Conservation (phyloP, 2,888 invertebrate species). For the Orthosia gothica region DNA sequence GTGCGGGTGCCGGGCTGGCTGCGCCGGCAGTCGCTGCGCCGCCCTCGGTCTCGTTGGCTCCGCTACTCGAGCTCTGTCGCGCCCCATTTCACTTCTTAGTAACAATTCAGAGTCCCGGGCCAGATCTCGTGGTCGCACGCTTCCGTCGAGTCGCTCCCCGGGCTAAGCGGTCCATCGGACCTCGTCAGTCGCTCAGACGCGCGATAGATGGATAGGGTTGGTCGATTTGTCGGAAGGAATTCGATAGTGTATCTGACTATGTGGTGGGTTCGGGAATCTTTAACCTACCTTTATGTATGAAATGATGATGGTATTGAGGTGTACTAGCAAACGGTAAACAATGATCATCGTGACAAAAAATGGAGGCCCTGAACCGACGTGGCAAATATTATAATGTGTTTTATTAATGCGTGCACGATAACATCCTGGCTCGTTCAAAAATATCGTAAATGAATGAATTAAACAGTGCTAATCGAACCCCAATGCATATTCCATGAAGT, state of each 20-base stretch:
- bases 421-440: slow-evolving; percentile 35
- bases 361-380: slow-evolving; percentile 40
- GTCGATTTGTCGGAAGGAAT: slow-evolving; percentile 17
- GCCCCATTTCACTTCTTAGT: slow-evolving; percentile 80
- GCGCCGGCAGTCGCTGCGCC: slow-evolving; percentile 68
- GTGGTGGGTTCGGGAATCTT: slow-evolving; percentile 20
- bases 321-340: slow-evolving; percentile 48
- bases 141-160: slow-evolving; percentile 54
- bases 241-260: slow-evolving; percentile 26
- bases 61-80: slow-evolving; percentile 82
- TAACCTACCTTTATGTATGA: slow-evolving; percentile 34
- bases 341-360: slow-evolving; percentile 44
- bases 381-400: slow-evolving; percentile 43
- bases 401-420: slow-evolving; percentile 48
- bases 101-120: slow-evolving; percentile 59
- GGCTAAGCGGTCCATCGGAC: slow-evolving; percentile 9
- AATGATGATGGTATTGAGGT: slow-evolving; percentile 43
- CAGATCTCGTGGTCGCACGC: slow-evolving; percentile 50
- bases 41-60: slow-evolving; percentile 57
- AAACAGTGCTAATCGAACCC: slow-evolving; percentile 36
- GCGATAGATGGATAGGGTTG: slow-evolving; percentile 11
- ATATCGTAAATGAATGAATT: slow-evolving; percentile 33
- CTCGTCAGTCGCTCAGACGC: slow-evolving; percentile 10
- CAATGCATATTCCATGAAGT: slow-evolving; percentile 24
- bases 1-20: slow-evolving; percentile 56